These are phyloP conservation scores for Nibea coibor DNA, from an alignment of 2,113 vertebrate genomes.

Conservation along the genomic window DNA sequence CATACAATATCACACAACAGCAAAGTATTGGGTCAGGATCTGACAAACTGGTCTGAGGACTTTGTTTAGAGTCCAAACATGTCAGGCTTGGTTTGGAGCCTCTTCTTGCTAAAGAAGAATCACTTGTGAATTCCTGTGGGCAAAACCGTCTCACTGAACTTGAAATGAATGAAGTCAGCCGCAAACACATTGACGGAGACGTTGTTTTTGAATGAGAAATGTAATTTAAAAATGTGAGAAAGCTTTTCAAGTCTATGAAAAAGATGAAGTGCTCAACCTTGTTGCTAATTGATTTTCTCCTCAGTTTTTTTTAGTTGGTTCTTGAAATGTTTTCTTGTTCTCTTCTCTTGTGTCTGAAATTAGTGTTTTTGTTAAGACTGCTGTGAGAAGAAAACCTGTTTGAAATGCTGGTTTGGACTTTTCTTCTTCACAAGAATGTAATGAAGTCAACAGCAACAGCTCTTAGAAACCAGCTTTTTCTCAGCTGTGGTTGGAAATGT, in stretches of 20 bases:
- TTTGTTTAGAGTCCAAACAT: conserved; percentile 3
- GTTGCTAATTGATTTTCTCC: neutral
- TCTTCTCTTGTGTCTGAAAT: neutral
- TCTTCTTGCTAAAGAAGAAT: neutral
- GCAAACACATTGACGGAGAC: neutral
- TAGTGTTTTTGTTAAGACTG: neutral
- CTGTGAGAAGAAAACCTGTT: conserved; percentile 3
- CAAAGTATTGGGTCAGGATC: neutral
- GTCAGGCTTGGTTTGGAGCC: neutral
- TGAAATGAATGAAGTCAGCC: neutral
- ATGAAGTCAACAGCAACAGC: neutral
- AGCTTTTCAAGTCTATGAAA: neutral
- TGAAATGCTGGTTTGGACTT: neutral
- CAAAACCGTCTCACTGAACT: neutral
- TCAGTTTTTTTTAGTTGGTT: neutral
- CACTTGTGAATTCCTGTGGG: neutral
- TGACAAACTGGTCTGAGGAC: neutral
- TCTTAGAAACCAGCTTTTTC: neutral
- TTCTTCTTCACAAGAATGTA: neutral
- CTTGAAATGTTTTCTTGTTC: neutral
- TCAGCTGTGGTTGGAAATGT: neutral
- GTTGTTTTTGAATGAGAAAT: neutral
- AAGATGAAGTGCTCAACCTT: neutral
- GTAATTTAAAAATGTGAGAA: neutral
- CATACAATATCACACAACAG: neutral